Base-by-base conservation (phyloP, 2,797 vertebrate genomes). In the Choloepus didactylus region DNA sequence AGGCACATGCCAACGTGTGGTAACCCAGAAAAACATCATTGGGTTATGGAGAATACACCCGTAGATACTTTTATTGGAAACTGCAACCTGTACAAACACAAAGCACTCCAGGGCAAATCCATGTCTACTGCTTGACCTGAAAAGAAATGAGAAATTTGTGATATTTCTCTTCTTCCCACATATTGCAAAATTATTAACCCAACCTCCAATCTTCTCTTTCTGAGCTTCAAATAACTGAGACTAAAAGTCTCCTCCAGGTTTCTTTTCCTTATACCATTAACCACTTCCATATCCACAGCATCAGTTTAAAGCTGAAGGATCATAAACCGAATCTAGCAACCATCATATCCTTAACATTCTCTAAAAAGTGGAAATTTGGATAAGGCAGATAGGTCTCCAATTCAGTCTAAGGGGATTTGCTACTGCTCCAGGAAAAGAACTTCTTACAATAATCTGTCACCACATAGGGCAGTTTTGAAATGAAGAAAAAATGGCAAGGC, bases 391-490 rank as follows among this genome's bases (percentile, higher is more conserved):
- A 60, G 51, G 77, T 64, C n/a, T 95, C 38, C 46, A 92, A 3
- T 49, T 77, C 69, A 51, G 31, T 88, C 77, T 51, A 60, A 18
- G 67, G 44, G 19, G 73, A 75, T 18, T 67, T 73, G 54, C 59
- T 76, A 46, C n/a, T 41, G 62, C 70, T 54, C 73, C 79, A 85
- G 77, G 38, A n/a, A 95, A 80, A 93, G 67, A 90, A 85, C 49
- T 86, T 59, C 23, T 76, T 38, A 81, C 54, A 67, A 81, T 83
- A 93, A 85, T 66, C 91, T 46, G 79, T 51, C 81, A 72, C 73
- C 77, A 38, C 80, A 72, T 69, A 23, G 54, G 79, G 87, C 73
- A 72, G 21, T 59, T 70, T 4, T 66, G 75, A 77, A 86, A 70
- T 51, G 54, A 64, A 77, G 25, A 38, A 14, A 66, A 59, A 38